Conservation (phyloP, 2,797 vertebrate genomes). For the Psittacula derbiana region DNA sequence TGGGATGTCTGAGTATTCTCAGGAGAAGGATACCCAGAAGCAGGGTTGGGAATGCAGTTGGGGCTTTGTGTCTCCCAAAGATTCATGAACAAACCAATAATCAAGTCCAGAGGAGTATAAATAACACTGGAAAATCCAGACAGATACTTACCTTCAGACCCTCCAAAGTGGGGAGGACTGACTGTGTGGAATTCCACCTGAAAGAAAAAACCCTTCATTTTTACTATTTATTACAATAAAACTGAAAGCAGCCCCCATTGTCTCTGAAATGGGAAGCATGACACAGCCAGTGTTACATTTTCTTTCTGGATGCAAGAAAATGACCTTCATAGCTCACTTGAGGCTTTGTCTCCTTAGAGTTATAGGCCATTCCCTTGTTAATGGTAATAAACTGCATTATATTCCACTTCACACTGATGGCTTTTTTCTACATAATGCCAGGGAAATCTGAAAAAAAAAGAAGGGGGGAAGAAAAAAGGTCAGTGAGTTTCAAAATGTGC, state of each 20-base stretch:
- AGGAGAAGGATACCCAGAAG: not conserved
- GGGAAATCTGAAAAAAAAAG: not conserved
- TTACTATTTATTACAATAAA: constrained; percentile 25
- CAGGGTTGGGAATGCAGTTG: not conserved
- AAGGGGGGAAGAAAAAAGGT: not conserved
- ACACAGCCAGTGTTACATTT: not conserved
- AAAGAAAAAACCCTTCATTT: not conserved
- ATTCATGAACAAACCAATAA: not conserved
- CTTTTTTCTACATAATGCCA: constrained; percentile 8
- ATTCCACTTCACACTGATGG: constrained; percentile 22
- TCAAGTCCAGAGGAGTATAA: not conserved
- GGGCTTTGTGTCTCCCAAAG: not conserved
- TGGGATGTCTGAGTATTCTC: not conserved
- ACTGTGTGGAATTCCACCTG: not conserved
- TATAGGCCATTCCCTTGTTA: constrained; percentile 47
- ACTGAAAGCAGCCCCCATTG: not conserved
- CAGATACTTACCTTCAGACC: not conserved
- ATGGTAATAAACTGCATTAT: constrained; percentile 49
- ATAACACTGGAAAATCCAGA: not conserved
- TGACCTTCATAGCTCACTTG: constrained; percentile 50
- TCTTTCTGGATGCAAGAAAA: constrained; percentile 38
- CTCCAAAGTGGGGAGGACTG: not conserved
- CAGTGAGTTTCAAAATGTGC: not conserved
- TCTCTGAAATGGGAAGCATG: not conserved
- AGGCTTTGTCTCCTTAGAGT: constrained; percentile 46